Evolutionary conservation across 1,140 invertebrate genomes (phyloP), one percentile per base, ranked within the genome.

Genomic region (Bombus confusus): DNA sequence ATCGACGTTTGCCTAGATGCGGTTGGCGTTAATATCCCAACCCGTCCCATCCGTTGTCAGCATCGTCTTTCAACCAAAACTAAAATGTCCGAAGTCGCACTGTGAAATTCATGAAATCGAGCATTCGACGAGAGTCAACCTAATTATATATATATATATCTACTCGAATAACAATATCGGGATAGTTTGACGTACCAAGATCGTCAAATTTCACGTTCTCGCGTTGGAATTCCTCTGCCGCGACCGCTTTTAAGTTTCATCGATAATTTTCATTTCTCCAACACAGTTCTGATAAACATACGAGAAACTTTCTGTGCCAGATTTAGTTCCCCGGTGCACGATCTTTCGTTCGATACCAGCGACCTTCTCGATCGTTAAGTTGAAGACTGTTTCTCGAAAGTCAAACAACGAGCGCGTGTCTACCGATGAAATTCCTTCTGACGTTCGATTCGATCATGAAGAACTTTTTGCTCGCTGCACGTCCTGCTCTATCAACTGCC

Each of bases 261-360:
- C 88, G 88, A 88, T 83, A 90, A 83, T 88, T 90, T 86, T 88
- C 80, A 84, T 86, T 88, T 86, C 62, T 39, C 37, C 59, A 13
- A 80, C 59, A 66, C 57, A 80, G 28, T 81, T 72, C 43, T 66
- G 72, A 62, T 41, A 83, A 90, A 90, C 83, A 80, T 43, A 28
- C 34, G 34, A 22, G 43, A 77, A 90, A 86, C 79, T 90, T 77
- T 83, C 74, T 31, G 22, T 68, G 4, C 28, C 43, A 76, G n/a
- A 47, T 52, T 74, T 74, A 52, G 41, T 52, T 74, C 22, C 18
- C n/a, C n/a, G 12, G 43, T 69, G 41, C 39, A 10, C 18, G 57
- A 89, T 86, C 80, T 85, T 85, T 68, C 66, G 59, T 41, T 66
- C n/a, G 18, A 28, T 47, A 64, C 18, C 43, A 0, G 62, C n/a